Conservation (phyloP, 2,797 vertebrate species). For the Macrochelys suwanniensis region DNA sequence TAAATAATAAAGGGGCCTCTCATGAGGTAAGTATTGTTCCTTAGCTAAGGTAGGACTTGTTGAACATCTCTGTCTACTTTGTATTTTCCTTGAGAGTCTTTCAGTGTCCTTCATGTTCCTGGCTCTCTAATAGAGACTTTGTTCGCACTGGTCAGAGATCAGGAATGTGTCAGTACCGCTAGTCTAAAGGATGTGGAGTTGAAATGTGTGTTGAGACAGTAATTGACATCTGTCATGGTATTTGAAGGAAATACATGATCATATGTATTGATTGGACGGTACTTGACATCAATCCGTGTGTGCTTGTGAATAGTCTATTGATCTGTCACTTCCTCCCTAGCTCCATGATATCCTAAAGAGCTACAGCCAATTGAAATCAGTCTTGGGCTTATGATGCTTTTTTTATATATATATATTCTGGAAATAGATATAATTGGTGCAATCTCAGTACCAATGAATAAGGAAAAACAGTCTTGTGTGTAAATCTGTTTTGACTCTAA, state of each 20-base stretch:
- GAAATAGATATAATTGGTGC: background rate
- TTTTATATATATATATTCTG: rapidly evolving
- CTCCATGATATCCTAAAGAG: background rate
- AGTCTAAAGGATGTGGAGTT: background rate
- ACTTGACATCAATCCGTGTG: background rate
- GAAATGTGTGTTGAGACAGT: background rate
- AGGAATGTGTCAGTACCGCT: background rate
- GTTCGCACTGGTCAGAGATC: background rate
- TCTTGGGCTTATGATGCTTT: background rate
- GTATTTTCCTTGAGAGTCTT: background rate
- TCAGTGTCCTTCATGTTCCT: background rate
- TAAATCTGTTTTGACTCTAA: background rate
- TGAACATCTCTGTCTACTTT: background rate
- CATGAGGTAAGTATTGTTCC: background rate
- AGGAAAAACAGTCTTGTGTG: background rate
- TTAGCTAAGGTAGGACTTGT: background rate
- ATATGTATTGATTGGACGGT: background rate
- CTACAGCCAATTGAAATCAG: background rate
- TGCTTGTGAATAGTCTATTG: conserved; percentile 7
- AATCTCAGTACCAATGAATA: conserved; percentile 2
- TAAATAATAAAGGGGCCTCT: background rate
- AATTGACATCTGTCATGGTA: background rate
- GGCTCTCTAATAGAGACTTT: background rate
- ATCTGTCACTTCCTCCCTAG: background rate
- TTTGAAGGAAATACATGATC: background rate